A percentile compares a stretch with the other conserved stretches of the same genome.
phyloP scores from a whole-genome alignment of 2,113 vertebrate genomes.

The Tragelaphus strepsiceros region DNA sequence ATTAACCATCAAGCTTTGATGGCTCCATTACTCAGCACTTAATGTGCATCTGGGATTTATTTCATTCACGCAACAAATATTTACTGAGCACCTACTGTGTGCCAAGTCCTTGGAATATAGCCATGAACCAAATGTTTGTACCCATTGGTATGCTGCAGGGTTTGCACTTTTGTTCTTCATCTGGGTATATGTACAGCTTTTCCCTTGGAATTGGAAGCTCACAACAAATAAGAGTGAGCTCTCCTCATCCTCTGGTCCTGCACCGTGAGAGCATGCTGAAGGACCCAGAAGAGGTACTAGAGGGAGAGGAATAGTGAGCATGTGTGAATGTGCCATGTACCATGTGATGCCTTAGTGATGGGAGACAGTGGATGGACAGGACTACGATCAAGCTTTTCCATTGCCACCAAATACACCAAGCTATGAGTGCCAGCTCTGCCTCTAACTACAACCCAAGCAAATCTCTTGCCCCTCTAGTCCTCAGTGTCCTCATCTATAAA shows the following conservation, averaged over 20 bases:
- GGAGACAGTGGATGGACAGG: not conserved
- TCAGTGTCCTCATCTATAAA: not conserved
- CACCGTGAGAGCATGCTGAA: not conserved
- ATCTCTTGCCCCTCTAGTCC: not conserved
- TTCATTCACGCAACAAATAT: constrained; percentile 58
- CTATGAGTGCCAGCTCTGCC: not conserved
- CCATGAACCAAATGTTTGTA: not conserved
- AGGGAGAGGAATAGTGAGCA: too few relatives aligned
- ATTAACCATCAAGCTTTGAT: constrained; percentile 56
- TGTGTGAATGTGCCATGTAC: not conserved
- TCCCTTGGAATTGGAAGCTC: not conserved
- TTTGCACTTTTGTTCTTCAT: not conserved
- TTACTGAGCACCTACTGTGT: constrained; percentile 63
- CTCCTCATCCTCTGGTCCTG: not conserved
- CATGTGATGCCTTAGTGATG: not conserved
- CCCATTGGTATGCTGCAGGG: not conserved
- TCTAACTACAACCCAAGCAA: not conserved
- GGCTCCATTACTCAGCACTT: constrained; percentile 60
- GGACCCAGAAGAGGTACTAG: not conserved
- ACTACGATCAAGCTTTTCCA: not conserved
- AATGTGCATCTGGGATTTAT: constrained; percentile 10
- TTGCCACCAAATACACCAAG: not conserved
- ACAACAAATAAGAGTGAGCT: not conserved
- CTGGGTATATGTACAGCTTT: not conserved
- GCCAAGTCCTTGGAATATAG: constrained; percentile 44